These are phyloP conservation scores for Bugula neritina DNA, from an alignment of 2,888 invertebrate species.

Conservation along the genomic window DNA sequence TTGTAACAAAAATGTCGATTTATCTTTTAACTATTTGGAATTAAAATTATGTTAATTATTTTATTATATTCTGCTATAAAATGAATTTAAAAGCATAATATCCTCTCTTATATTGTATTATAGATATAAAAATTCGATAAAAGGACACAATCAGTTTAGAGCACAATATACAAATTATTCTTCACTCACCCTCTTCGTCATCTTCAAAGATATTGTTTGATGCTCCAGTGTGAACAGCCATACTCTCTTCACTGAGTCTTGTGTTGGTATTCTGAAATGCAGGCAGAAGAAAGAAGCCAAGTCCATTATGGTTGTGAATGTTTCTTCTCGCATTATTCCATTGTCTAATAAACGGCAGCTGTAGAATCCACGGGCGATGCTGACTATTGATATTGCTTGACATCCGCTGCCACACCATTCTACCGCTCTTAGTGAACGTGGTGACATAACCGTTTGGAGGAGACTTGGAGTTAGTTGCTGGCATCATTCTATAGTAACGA, in stretches of 20 bases:
- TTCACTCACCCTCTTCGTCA: neutral
- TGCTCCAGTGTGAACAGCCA: neutral
- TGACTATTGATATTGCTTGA: too few species aligned
- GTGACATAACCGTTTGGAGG: neutral
- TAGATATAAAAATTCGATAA: too few species aligned
- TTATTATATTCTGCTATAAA: too few species aligned
- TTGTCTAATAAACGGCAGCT: neutral
- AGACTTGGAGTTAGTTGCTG: too few species aligned
- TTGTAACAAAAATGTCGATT: too few species aligned
- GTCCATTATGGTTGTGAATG: neutral
- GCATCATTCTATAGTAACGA: neutral
- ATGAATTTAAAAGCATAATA: too few species aligned
- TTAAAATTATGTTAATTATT: too few species aligned
- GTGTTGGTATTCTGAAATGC: neutral
- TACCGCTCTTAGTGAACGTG: neutral
- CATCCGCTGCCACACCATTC: neutral
- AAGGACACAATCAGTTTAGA: too few species aligned
- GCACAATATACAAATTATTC: too few species aligned
- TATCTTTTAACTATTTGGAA: too few species aligned
- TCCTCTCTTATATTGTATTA: too few species aligned
- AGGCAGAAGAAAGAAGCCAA: neutral
- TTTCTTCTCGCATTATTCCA: too few species aligned
- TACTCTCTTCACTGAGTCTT: neutral
- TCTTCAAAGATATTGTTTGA: neutral
- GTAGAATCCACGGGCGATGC: neutral